Base-by-base conservation (phyloP, 2,888 invertebrate genomes). In the Nymphalis urticae region DNA sequence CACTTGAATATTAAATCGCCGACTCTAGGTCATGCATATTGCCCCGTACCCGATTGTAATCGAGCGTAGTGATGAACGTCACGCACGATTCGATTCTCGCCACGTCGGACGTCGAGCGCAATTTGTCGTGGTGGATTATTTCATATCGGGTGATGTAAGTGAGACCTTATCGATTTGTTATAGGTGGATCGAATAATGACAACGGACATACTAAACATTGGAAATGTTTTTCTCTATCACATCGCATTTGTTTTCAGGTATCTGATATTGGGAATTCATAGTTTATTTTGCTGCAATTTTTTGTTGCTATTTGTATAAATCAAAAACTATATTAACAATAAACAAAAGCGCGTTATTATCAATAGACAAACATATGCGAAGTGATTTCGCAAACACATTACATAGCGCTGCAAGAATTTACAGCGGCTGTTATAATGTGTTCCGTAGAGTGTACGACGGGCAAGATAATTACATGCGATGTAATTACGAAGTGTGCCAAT, bases 21-120 rank as follows among this genome's bases (percentile, higher is more conserved):
- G 78, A 77, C 84, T 87, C 80, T 90, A 83, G 90, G 91, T 86
- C 90, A 89, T 90, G 88, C 87, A 88, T 87, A 88, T 84, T 86
- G 86, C 83, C 84, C 81, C 81, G 81, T 76, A 75, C 82, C 82
- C 79, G 75, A 82, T 82, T 82, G 82, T 85, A 85, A 82, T 82
- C 78, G 79, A 75, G 71, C 72, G 68, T 71, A 66, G 63, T 65
- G 71, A 62, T 69, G 71, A 68, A 73, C 81, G 75, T 78, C 73
- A 80, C 81, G 84, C 82, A 80, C 79, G 77, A 80, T 82, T 79
- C 80, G 78, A 80, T 81, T 78, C 77, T 74, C 74, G 76, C 75
- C 68, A 60, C 70, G 65, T 64, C 70, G 24, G 48, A 60, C 53
- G 42, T 54, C 54, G 54, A 54, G 47, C n/a, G 63, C 68, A 66